Percentiles rank a stretch among this genome's conserved stretches.
phyloP scores from a whole-genome alignment of 1,140 invertebrate species.

The Helicoverpa armigera region DNA sequence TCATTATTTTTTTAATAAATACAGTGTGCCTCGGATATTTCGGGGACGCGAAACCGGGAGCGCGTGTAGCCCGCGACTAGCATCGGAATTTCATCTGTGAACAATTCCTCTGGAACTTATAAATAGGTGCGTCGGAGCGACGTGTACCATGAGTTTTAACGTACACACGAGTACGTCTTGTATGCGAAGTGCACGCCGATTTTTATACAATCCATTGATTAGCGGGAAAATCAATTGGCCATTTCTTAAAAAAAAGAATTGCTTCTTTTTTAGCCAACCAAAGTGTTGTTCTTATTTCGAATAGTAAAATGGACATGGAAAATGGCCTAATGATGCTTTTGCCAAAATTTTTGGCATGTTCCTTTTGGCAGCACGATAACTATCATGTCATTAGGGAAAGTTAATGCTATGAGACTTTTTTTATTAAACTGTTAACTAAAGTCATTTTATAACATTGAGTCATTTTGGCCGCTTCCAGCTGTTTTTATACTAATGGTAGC shows the following conservation, averaged over 20 bases:
- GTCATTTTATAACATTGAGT: no score
- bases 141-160: constrained; percentile 67
- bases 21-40: constrained; percentile 36
- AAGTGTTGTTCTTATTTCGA: background rate
- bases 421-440: no score
- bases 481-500: no score
- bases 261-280: background rate
- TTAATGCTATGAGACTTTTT: no score
- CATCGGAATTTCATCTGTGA: constrained; percentile 75
- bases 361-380: background rate
- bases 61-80: constrained; percentile 76
- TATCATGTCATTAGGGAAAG: background rate
- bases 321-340: constrained; percentile 13
- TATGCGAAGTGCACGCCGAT: constrained; percentile 17
- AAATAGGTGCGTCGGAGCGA: constrained; percentile 76
- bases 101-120: constrained; percentile 82
- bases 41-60: constrained; percentile 57
- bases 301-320: background rate
- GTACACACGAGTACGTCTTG: constrained; percentile 10
- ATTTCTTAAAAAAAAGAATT: background rate
- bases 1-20: constrained; percentile 58
- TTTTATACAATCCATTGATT: constrained; percentile 28
- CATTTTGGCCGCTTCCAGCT: no score
- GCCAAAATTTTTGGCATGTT: background rate
- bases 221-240: constrained; percentile 18